These are phyloP conservation scores for Rachycentron canadum DNA, from an alignment of 2,797 vertebrate genomes.

Conservation along the genomic window DNA sequence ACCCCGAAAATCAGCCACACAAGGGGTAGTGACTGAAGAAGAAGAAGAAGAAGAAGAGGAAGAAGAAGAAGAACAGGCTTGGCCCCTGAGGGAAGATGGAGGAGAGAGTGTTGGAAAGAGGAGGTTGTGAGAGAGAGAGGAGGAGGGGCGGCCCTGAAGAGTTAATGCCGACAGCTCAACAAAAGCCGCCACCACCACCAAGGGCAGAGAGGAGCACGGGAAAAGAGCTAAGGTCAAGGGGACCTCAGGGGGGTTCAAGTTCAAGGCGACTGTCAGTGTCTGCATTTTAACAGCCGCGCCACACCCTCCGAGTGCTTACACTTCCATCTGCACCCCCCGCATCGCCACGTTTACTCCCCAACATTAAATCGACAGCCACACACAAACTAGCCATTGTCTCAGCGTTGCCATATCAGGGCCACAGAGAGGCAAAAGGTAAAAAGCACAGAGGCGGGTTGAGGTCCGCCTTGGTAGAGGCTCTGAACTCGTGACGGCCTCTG, in stretches of 20 bases:
- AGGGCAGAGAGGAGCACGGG: slow-evolving; percentile 81
- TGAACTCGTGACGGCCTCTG: slow-evolving; percentile 28
- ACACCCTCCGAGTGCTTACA: slow-evolving; percentile 53
- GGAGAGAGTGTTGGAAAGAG: slow-evolving; percentile 46
- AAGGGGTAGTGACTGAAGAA: slow-evolving; percentile 54
- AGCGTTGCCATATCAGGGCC: slow-evolving; percentile 21
- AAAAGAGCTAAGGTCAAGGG: slow-evolving; percentile 84
- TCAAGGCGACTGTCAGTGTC: slow-evolving; percentile 85
- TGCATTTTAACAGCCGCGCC: slow-evolving; percentile 73
- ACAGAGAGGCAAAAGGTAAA: slow-evolving; percentile 37
- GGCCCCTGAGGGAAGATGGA: slow-evolving; percentile 54
- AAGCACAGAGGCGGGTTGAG: slow-evolving; percentile 18
- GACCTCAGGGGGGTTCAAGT: slow-evolving; percentile 85
- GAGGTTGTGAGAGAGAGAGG: slow-evolving; percentile 32
- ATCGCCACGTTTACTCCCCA: slow-evolving; percentile 21
- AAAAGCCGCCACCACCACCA: slow-evolving; percentile 75
- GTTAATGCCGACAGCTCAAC: slow-evolving; percentile 86
- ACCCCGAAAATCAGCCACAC: slow-evolving; percentile 65
- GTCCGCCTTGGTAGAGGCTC: slow-evolving; percentile 34
- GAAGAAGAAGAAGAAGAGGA: slow-evolving; percentile 16
- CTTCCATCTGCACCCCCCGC: slow-evolving; percentile 41
- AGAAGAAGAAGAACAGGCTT: slow-evolving; percentile 23
- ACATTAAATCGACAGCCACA: slow-evolving; percentile 44
- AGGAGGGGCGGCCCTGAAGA: slow-evolving; percentile 62
- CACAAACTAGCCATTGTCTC: slow-evolving; percentile 40